phyloP scores from a whole-genome alignment of 1,140 invertebrate species.

The Heliconius hermathena region DNA sequence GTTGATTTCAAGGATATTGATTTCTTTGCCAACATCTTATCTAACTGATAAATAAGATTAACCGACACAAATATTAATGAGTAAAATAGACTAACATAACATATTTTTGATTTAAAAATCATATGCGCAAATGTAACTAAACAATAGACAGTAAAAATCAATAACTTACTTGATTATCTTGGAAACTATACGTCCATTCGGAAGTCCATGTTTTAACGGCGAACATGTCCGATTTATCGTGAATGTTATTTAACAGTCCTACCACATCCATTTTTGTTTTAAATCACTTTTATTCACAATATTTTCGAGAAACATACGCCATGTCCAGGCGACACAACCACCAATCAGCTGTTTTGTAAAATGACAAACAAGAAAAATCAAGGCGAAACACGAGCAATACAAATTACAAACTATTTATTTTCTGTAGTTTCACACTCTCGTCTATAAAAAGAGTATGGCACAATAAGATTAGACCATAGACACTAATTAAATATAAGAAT shows the following conservation, averaged over 20 bases:
- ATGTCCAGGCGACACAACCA: slow-evolving; percentile 28
- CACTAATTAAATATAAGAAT: neutral
- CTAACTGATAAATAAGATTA: slow-evolving; percentile 11
- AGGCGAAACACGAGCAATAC: neutral
- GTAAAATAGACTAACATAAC: neutral
- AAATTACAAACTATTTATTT: slow-evolving; percentile 14
- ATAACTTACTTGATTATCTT: slow-evolving; percentile 77
- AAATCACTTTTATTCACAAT: slow-evolving; percentile 38
- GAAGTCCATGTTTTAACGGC: slow-evolving; percentile 76
- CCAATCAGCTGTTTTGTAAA: slow-evolving; percentile 55
- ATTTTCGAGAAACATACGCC: slow-evolving; percentile 32
- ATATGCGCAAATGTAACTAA: slow-evolving; percentile 35
- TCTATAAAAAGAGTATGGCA: neutral
- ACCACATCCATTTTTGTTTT: slow-evolving; percentile 72
- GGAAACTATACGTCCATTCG: slow-evolving; percentile 74
- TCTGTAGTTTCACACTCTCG: slow-evolving; percentile 3
- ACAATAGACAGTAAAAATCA: slow-evolving; percentile 56
- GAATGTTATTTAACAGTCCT: slow-evolving; percentile 70
- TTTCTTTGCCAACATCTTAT: slow-evolving; percentile 43
- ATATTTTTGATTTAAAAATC: slow-evolving; percentile 31
- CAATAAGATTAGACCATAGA: neutral
- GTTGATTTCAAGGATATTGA: slow-evolving; percentile 58
- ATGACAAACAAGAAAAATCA: slow-evolving; percentile 27
- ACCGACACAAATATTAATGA: neutral
- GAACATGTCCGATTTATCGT: slow-evolving; percentile 74